Conservation (phyloP, 2,797 vertebrate genomes). For the Takifugu rubripes region DNA sequence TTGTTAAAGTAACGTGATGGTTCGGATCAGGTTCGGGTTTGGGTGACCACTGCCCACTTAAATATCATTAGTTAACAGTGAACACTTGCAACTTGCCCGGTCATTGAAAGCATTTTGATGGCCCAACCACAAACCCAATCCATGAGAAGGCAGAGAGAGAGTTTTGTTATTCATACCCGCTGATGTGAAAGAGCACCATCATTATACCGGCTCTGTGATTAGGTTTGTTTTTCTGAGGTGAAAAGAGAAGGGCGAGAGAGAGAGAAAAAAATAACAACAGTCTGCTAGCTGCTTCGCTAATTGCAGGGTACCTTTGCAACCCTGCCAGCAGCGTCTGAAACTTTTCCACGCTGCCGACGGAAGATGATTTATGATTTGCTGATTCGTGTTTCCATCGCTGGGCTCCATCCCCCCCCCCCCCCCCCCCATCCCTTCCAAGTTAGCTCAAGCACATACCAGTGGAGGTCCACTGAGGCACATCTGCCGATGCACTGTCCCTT, state of each 20-base stretch:
- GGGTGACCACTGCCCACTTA: no score
- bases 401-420: background rate
- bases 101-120: no score
- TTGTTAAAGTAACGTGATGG: no score
- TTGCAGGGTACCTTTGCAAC: slow-evolving; percentile 24
- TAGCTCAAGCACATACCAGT: slow-evolving; percentile 16
- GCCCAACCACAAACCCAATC: no score
- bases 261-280: slow-evolving; percentile 20
- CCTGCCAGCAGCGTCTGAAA: slow-evolving; percentile 18
- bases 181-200: slow-evolving; percentile 2
- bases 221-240: slow-evolving; percentile 23
- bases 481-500: background rate
- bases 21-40: background rate
- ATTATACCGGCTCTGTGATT: slow-evolving; percentile 16
- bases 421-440: background rate
- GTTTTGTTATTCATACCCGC: background rate
- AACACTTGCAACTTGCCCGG: no score
- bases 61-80: no score
- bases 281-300: slow-evolving; percentile 24
- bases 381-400: slow-evolving; percentile 19
- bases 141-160: background rate
- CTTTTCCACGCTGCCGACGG: slow-evolving; percentile 26
- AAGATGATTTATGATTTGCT: slow-evolving; percentile 19
- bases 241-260: slow-evolving; percentile 4
- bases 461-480: background rate